Evolutionary conservation across 1,140 invertebrate species (phyloP).

Genomic region (Calycopis cecrops): DNA sequence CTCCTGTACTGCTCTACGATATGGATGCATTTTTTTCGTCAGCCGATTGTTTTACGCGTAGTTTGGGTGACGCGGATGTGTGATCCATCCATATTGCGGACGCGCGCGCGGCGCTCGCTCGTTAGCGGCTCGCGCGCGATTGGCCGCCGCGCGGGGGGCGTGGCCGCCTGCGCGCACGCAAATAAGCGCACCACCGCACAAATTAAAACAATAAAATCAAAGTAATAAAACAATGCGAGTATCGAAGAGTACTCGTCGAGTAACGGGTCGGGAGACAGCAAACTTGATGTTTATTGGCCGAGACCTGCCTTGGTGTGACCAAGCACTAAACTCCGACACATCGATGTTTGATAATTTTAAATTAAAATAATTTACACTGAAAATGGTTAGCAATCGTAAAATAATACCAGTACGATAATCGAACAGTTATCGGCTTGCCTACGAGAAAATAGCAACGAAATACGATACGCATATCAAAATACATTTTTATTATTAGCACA

Average conservation of each 20-base stretch:
- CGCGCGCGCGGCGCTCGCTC: constrained; percentile 34
- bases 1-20: no score
- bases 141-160: constrained; percentile 62
- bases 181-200: constrained; percentile 66
- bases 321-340: constrained; percentile 45
- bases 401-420: no score
- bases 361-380: no score
- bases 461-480: no score
- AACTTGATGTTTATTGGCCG: constrained; percentile 56
- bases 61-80: not conserved
- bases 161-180: constrained; percentile 71
- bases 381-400: no score
- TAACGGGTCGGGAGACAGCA: no score
- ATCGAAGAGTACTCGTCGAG: constrained; percentile 59
- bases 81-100: constrained; percentile 18
- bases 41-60: no score
- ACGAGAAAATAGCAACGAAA: no score
- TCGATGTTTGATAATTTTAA: constrained; percentile 26
- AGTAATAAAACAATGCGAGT: constrained; percentile 69
- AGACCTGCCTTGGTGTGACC: constrained; percentile 19
- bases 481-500: no score
- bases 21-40: no score
- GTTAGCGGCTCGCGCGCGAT: constrained; percentile 50
- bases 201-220: constrained; percentile 75
- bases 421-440: no score